Evolutionary conservation across 2,888 invertebrate genomes (phyloP).

Genomic region (Rhabditophanes sp.): DNA sequence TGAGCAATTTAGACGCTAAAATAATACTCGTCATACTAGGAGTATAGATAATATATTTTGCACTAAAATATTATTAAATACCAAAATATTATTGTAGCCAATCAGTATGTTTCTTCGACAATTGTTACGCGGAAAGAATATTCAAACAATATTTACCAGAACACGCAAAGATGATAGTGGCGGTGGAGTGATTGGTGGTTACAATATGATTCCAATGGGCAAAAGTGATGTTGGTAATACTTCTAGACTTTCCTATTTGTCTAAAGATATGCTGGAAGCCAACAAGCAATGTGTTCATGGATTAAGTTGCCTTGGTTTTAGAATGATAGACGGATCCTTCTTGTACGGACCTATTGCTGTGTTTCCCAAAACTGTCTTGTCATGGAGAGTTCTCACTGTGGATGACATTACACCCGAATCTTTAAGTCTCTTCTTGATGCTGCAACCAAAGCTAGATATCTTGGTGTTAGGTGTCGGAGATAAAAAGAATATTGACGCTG

Average conservation of each 20-base stretch:
- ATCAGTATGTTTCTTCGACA: no score
- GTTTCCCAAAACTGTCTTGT: slow-evolving; percentile 36
- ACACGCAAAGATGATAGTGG: not conserved
- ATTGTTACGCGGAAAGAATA: no score
- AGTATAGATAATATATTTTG: no score
- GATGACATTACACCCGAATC: slow-evolving; percentile 61
- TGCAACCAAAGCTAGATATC: slow-evolving; percentile 65
- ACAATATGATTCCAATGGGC: slow-evolving; percentile 25
- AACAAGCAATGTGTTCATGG: slow-evolving; percentile 31
- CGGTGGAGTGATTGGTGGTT: slow-evolving; percentile 18
- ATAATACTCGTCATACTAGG: no score
- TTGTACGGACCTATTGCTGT: slow-evolving; percentile 40
- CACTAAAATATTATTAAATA: no score
- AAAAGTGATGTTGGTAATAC: slow-evolving; percentile 27
- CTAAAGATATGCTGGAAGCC: slow-evolving; percentile 27
- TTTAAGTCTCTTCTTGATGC: slow-evolving; percentile 59
- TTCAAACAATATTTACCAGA: no score
- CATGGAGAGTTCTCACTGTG: slow-evolving; percentile 43
- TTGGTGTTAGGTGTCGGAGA: slow-evolving; percentile 44
- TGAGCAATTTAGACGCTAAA: no score
- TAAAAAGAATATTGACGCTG: slow-evolving; percentile 35
- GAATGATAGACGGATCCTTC: slow-evolving; percentile 31
- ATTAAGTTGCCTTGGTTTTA: slow-evolving; percentile 31
- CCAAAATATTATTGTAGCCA: no score
- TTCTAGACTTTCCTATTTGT: slow-evolving; percentile 28